Evolutionary conservation across 2,797 vertebrate species (phyloP), one percentile per base, ranked within the genome.

Genomic region (Vespertilio murinus): DNA sequence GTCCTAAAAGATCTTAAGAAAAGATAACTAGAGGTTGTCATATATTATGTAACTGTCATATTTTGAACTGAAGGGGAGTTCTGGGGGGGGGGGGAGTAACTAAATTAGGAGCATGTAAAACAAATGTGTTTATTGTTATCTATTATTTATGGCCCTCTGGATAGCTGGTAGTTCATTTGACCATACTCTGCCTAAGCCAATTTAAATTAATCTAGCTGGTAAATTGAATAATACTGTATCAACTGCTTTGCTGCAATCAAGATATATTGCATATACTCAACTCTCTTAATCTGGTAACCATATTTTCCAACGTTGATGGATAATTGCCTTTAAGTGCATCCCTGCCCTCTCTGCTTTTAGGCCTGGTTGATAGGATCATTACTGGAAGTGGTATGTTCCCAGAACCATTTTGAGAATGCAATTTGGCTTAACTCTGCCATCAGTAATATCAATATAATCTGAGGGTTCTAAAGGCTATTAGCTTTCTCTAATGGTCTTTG

Each of bases 111-210:
- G 20, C 85, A 96, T 96, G 94, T 95, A 92, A 96, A 97, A 97
- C 91, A 96, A 97, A 97, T 96, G 96, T 96, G 96, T 97, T 97
- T 96, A 96, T 97, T 97, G 96, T 97, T 97, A 93, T 95, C 94
- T 95, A 97, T 97, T 96, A 97, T 97, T 97, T 97, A 96, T 96
- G 94, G 74, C 45, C 74, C 83, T 96, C 93, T 96, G 91, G 94
- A 95, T 95, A 97, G 90, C 82, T 95, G 75, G 73, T 86, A 65
- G 95, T 91, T 96, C 95, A 96, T 96, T 97, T 95, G 95, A 95
- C 96, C 96, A 89, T 96, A 93, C 90, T 95, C 82, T 96, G 94
- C 90, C 88, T 94, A 95, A 97, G 84, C 90, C 88, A 97, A 97
- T 95, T 97, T 97, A 96, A 94, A 96, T 97, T 84, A 96, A 97